A percentile compares a stretch with the other conserved stretches of the same genome.
Conservation (phyloP, 2,888 invertebrate species). For the Geotrupes spiniger region DNA sequence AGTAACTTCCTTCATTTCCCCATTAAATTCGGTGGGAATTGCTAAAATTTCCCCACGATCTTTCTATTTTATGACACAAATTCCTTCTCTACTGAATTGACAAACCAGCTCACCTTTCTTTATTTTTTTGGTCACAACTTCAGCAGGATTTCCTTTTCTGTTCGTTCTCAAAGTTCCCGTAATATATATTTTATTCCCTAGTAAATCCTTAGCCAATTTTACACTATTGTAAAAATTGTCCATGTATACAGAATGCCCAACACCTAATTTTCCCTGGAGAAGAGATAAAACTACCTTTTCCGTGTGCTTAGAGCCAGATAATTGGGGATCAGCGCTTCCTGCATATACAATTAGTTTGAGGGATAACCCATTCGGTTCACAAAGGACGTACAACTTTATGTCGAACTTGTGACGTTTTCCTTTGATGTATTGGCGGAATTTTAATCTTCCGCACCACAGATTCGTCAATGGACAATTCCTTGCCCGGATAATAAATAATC, state of each 20-base stretch:
- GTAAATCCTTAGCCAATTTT: constrained; percentile 5
- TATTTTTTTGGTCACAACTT: too few relatives aligned
- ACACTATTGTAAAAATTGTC: constrained; percentile 24
- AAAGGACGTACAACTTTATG: constrained; percentile 32
- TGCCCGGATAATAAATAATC: constrained; percentile 14
- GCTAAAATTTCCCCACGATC: too few relatives aligned
- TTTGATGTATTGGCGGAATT: constrained; percentile 31
- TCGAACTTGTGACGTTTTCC: constrained; percentile 17
- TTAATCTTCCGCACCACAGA: constrained; percentile 31
- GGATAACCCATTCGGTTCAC: constrained; percentile 27
- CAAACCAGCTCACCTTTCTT: too few relatives aligned
- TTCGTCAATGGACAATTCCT: constrained; percentile 28
- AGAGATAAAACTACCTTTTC: constrained; percentile 27
- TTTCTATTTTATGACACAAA: too few relatives aligned
- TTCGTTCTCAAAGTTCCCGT: constrained; percentile 10
- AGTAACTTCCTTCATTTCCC: too few relatives aligned
- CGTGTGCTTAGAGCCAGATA: constrained; percentile 32
- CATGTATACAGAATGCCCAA: constrained; percentile 28
- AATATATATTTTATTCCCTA: constrained; percentile 7
- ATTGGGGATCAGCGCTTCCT: constrained; percentile 20
- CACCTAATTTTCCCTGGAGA: constrained; percentile 17
- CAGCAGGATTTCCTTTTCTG: constrained; percentile 3
- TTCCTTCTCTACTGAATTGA: too few relatives aligned
- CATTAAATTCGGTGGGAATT: too few relatives aligned
- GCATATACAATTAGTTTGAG: constrained; percentile 32